These are phyloP conservation scores for Aricia artaxerxes DNA, from an alignment of 2,888 invertebrate species.

Conservation along the genomic window DNA sequence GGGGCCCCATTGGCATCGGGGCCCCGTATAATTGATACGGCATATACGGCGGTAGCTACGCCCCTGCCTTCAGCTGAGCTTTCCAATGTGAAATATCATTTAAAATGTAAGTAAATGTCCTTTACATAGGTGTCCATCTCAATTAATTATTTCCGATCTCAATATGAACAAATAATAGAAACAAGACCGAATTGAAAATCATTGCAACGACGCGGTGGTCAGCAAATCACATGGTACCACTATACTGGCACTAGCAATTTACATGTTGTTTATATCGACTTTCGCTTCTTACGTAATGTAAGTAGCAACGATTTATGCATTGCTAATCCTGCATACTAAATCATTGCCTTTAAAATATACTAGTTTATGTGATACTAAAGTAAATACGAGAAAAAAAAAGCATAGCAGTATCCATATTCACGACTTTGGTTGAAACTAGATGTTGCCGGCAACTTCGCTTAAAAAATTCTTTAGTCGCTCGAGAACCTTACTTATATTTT, in stretches of 20 bases:
- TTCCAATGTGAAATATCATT: too few relatives aligned
- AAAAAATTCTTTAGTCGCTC: too few relatives aligned
- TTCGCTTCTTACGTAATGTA: conserved; percentile 18
- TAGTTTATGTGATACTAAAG: background rate
- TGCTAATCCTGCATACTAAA: conserved; percentile 1
- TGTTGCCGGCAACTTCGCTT: too few relatives aligned
- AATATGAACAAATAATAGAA: background rate
- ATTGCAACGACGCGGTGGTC: background rate
- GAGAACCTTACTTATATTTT: too few relatives aligned
- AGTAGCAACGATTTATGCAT: conserved; percentile 17
- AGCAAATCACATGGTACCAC: background rate
- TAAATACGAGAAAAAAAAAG: background rate
- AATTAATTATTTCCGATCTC: too few relatives aligned
- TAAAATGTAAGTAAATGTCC: too few relatives aligned
- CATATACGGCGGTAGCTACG: too few relatives aligned
- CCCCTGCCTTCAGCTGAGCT: too few relatives aligned
- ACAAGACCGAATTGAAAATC: background rate
- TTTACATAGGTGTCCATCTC: too few relatives aligned
- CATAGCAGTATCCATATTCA: background rate
- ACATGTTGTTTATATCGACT: conserved; percentile 8
- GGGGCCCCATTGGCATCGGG: too few relatives aligned
- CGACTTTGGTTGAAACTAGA: background rate
- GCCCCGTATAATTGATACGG: too few relatives aligned
- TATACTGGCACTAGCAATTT: background rate
- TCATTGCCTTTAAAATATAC: background rate